Conservation (phyloP, 2,888 invertebrate species). For the Hesperia comma region DNA sequence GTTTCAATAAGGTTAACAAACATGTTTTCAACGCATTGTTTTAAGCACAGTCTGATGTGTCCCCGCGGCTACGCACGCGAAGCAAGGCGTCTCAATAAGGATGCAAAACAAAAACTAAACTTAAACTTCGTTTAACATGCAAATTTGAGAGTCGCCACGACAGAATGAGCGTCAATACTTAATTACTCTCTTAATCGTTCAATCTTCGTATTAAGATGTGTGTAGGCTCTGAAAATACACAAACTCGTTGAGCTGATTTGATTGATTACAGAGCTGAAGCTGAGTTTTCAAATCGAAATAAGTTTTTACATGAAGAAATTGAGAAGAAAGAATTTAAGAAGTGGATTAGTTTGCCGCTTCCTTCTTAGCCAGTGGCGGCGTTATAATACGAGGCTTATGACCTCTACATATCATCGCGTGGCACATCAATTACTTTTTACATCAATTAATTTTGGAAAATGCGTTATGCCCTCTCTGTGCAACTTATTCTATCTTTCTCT, state of each 20-base stretch:
- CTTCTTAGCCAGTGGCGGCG: too few relatives aligned
- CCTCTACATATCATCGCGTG: too few relatives aligned
- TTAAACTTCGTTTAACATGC: conserved; percentile 84
- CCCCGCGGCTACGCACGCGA: conserved; percentile 72
- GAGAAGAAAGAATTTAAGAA: background rate
- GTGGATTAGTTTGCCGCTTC: background rate
- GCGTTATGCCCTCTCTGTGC: too few relatives aligned
- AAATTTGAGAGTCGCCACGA: conserved; percentile 82
- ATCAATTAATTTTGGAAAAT: too few relatives aligned
- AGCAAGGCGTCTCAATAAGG: conserved; percentile 76
- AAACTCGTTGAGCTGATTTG: conserved; percentile 7
- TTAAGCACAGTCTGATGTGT: conserved; percentile 48
- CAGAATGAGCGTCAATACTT: conserved; percentile 83
- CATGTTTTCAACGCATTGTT: conserved; percentile 19
- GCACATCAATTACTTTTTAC: too few relatives aligned
- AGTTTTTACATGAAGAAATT: background rate
- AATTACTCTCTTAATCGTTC: conserved; percentile 83
- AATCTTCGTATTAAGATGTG: conserved; percentile 72
- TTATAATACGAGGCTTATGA: too few relatives aligned
- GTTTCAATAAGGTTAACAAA: conserved; percentile 44
- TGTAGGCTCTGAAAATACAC: conserved; percentile 56
- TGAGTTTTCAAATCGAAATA: background rate
- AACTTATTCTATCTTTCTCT: too few relatives aligned
- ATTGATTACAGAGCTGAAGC: background rate
- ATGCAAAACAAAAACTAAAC: conserved; percentile 77